Conservation (phyloP, 2,113 vertebrate genomes). For the Anguilla japonica region DNA sequence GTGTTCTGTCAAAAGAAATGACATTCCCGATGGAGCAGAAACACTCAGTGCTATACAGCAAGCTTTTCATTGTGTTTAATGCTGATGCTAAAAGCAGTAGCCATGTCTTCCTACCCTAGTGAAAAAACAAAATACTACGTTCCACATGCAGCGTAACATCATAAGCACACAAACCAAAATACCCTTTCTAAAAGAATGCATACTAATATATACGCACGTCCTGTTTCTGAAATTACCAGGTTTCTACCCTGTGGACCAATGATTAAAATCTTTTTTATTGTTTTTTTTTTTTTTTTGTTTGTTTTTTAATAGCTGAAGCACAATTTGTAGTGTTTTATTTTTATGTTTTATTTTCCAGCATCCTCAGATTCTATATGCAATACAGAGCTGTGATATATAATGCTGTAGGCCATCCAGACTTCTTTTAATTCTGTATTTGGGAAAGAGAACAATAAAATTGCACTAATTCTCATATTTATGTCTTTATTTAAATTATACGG, state of each 20-base stretch:
- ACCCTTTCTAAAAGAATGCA: neutral
- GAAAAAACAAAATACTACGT: neutral
- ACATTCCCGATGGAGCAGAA: neutral
- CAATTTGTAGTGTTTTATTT: constrained; percentile 1
- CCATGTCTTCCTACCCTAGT: neutral
- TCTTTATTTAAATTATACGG: neutral
- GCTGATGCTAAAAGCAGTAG: neutral
- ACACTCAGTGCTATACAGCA: neutral
- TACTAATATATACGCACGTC: neutral
- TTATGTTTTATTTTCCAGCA: neutral
- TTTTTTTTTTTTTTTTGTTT: neutral
- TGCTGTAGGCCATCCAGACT: neutral
- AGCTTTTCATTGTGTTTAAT: neutral
- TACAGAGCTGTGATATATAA: constrained; percentile 11
- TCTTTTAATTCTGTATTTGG: constrained; percentile 7
- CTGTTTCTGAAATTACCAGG: neutral
- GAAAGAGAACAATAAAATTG: constrained; percentile 5
- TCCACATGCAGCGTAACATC: neutral
- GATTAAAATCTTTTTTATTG: neutral
- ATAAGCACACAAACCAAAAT: neutral
- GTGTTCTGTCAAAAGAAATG: neutral
- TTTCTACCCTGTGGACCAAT: constrained; percentile 9
- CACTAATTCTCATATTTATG: constrained; percentile 17
- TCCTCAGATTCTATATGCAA: constrained; percentile 21
- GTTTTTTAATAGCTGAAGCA: neutral